Evolutionary conservation across 2,797 vertebrate genomes (phyloP).

Genomic region (Lagodon rhomboides): DNA sequence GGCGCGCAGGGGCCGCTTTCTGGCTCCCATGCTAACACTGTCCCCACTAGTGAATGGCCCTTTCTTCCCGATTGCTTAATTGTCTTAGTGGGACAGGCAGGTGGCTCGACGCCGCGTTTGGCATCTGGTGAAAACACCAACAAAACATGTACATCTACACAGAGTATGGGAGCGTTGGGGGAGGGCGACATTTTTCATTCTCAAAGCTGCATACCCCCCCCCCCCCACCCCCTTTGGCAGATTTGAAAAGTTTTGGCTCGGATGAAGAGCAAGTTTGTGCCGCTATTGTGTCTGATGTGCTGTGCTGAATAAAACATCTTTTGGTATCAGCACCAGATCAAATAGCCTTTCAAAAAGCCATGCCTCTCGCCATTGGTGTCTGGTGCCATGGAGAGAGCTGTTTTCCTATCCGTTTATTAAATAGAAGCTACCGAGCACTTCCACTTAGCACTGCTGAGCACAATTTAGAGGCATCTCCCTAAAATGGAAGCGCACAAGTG

Average conservation of each 20-base stretch:
- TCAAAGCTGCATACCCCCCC: conserved; percentile 36
- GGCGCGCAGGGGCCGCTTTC: conserved; percentile 37
- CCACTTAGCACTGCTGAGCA: conserved; percentile 28
- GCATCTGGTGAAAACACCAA: conserved; percentile 62
- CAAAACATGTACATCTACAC: conserved; percentile 42
- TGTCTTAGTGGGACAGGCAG: conserved; percentile 77
- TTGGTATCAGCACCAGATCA: conserved; percentile 69
- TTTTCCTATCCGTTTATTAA: conserved; percentile 49
- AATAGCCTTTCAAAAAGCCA: conserved; percentile 68
- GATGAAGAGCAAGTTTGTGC: conserved; percentile 61
- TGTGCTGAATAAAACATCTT: conserved; percentile 75
- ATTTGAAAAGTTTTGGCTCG: conserved; percentile 69
- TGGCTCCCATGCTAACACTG: conserved; percentile 56
- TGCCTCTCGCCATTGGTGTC: conserved; percentile 48
- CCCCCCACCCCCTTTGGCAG: too few species aligned
- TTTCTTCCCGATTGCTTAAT: conserved; percentile 76
- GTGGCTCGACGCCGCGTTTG: conserved; percentile 75
- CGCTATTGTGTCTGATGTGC: conserved; percentile 68
- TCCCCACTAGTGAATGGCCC: conserved; percentile 69
- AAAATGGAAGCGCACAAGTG: conserved; percentile 36
- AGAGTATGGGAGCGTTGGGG: conserved; percentile 62
- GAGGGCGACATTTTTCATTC: conserved; percentile 57
- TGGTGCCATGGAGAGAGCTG: conserved; percentile 45
- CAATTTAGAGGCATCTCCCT: conserved; percentile 35
- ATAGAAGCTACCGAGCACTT: conserved; percentile 12